These are phyloP conservation scores for Eurosta solidaginis DNA, from an alignment of 1,140 invertebrate species.

Conservation along the genomic window DNA sequence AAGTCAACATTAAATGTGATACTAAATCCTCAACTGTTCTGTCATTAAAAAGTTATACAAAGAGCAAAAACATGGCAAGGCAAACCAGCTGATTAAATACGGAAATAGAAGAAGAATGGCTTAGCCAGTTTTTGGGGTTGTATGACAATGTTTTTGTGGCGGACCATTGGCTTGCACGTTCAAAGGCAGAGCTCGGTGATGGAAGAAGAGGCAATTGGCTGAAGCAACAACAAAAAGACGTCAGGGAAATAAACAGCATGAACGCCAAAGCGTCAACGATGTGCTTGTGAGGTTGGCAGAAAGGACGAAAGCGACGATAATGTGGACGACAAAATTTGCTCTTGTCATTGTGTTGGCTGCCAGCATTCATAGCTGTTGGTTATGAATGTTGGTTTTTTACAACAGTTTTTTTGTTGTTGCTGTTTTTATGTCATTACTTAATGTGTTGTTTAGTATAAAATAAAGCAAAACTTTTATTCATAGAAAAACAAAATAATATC, in stretches of 20 bases:
- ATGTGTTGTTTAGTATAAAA: neutral
- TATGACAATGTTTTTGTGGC: slow-evolving; percentile 6
- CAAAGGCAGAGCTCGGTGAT: too few relatives aligned
- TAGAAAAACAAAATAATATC: slow-evolving; percentile 1
- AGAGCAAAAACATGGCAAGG: neutral
- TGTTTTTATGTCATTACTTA: slow-evolving; percentile 7
- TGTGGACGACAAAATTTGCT: slow-evolving; percentile 22
- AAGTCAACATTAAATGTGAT: slow-evolving; percentile 22
- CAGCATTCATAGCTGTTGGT: slow-evolving; percentile 12
- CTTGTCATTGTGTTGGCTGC: slow-evolving; percentile 19
- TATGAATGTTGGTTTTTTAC: slow-evolving; percentile 9
- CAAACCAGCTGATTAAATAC: too few relatives aligned
- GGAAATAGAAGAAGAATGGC: neutral
- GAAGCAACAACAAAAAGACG: neutral
- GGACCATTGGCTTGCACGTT: neutral
- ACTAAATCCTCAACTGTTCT: neutral
- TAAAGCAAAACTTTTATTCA: slow-evolving; percentile 5
- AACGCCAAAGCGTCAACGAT: too few relatives aligned
- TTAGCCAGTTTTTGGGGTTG: neutral
- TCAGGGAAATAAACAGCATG: neutral
- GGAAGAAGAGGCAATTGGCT: neutral
- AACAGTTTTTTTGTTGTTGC: neutral
- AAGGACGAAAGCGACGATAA: too few relatives aligned
- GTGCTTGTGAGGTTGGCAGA: too few relatives aligned
- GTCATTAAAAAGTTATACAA: neutral